These are phyloP conservation scores for Xestobium rufovillosum DNA, from an alignment of 2,888 invertebrate genomes.

Conservation along the genomic window DNA sequence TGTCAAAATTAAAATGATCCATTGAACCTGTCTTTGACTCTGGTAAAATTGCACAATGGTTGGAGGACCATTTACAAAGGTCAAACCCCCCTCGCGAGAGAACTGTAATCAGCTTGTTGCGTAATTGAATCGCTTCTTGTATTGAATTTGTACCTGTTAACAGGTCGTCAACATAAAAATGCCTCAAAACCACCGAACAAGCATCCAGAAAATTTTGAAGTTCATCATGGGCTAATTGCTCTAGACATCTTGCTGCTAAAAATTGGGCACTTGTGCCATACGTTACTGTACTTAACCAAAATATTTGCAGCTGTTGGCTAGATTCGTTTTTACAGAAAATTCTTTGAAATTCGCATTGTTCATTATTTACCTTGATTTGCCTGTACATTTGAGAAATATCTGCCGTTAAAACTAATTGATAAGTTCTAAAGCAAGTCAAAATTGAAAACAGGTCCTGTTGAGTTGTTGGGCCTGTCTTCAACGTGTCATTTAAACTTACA, in stretches of 20 bases:
- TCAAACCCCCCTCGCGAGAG: slow-evolving; percentile 8
- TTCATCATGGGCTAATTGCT: slow-evolving; percentile 7
- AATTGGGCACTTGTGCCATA: slow-evolving; percentile 12
- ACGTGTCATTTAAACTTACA: no score
- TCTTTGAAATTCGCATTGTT: slow-evolving; percentile 4
- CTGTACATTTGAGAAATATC: slow-evolving; percentile 13
- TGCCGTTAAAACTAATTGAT: slow-evolving; percentile 5
- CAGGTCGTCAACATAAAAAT: slow-evolving; percentile 17
- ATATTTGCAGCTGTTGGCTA: no score
- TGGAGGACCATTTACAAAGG: slow-evolving; percentile 15
- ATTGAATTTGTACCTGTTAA: slow-evolving; percentile 6
- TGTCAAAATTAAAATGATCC: background rate
- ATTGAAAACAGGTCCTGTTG: slow-evolving; percentile 8
- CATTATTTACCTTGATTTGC: background rate
- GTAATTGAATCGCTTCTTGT: background rate
- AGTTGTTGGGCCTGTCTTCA: slow-evolving; percentile 1
- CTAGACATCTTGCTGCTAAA: slow-evolving; percentile 10
- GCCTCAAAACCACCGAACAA: slow-evolving; percentile 4
- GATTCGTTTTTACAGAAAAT: slow-evolving; percentile 6
- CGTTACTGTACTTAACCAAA: slow-evolving; percentile 11
- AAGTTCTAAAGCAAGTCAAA: slow-evolving; percentile 6
- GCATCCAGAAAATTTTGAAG: background rate
- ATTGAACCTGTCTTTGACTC: slow-evolving; percentile 1
- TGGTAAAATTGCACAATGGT: slow-evolving; percentile 6
- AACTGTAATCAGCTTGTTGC: slow-evolving; percentile 1